A percentile compares a stretch with the other conserved stretches of the same genome.
Evolutionary conservation across 2,888 invertebrate species (phyloP).

Genomic region (Megaustenia siamemsis): DNA sequence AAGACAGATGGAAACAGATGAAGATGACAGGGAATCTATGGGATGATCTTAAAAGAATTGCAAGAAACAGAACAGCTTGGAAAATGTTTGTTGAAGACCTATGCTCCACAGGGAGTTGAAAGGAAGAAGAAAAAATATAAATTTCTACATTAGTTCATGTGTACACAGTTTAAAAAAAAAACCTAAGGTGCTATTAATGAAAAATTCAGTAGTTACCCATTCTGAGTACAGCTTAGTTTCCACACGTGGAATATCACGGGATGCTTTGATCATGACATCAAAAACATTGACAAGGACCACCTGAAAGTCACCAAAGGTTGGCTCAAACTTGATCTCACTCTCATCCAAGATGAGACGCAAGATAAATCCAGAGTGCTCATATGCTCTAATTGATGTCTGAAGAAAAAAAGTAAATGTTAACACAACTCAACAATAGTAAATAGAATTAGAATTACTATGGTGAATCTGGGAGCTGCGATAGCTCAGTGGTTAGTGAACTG

Average conservation of each 20-base stretch:
- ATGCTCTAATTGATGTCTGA: conserved; percentile 78
- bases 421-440: not conserved
- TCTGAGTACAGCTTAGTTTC: conserved; percentile 89
- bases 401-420: conserved; percentile 34
- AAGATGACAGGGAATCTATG: too few species aligned
- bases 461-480: too few species aligned
- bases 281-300: conserved; percentile 86
- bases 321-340: conserved; percentile 80
- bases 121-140: too few species aligned
- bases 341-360: conserved; percentile 80
- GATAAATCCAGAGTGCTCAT: conserved; percentile 80
- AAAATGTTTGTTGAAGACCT: too few species aligned
- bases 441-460: too few species aligned
- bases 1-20: too few species aligned
- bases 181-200: not conserved
- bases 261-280: conserved; percentile 87
- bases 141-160: too few species aligned
- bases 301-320: conserved; percentile 85
- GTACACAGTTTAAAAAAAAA: too few species aligned
- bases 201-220: conserved; percentile 78
- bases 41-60: too few species aligned
- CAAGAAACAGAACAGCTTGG: too few species aligned
- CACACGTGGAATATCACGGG: conserved; percentile 87
- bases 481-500: too few species aligned
- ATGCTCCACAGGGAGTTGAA: too few species aligned